Evolutionary conservation across 2,113 vertebrate species (phyloP).

Genomic region (Aegithalos caudatus): DNA sequence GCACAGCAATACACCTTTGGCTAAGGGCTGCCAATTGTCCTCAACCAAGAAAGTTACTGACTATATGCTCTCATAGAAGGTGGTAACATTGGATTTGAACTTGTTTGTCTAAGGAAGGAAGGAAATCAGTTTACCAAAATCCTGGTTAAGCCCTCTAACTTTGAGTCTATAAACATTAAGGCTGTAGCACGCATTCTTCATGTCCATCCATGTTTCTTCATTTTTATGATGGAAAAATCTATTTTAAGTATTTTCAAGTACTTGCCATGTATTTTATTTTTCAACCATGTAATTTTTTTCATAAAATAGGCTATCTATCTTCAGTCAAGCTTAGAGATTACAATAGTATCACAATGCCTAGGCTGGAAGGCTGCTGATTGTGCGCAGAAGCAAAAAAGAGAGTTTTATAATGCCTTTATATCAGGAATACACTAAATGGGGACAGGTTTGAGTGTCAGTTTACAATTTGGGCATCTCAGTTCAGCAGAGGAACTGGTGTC

Average conservation of each 20-base stretch:
- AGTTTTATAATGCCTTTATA: not conserved
- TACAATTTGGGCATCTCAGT: not conserved
- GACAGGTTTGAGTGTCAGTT: not conserved
- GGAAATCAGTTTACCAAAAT: not conserved
- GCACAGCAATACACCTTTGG: not conserved
- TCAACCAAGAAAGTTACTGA: not conserved
- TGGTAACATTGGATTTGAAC: not conserved
- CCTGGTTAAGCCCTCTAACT: not conserved
- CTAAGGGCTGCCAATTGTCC: not conserved
- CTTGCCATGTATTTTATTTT: not conserved
- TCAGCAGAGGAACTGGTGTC: not conserved
- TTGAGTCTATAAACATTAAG: not conserved
- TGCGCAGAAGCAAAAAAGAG: not conserved
- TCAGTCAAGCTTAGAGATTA: not conserved
- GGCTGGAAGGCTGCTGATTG: not conserved
- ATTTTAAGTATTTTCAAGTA: not conserved
- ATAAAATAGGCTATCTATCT: not conserved
- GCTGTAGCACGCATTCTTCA: not conserved
- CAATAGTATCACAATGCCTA: not conserved
- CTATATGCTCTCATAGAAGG: not conserved
- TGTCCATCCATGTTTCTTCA: not conserved
- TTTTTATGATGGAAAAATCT: not conserved
- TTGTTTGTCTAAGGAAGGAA: not conserved
- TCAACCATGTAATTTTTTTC: not conserved
- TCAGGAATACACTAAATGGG: not conserved